Percentiles rank a stretch among this genome's conserved stretches.
These are phyloP conservation scores for Ellobius talpinus DNA, from an alignment of 2,113 vertebrate genomes.

Conservation along the genomic window DNA sequence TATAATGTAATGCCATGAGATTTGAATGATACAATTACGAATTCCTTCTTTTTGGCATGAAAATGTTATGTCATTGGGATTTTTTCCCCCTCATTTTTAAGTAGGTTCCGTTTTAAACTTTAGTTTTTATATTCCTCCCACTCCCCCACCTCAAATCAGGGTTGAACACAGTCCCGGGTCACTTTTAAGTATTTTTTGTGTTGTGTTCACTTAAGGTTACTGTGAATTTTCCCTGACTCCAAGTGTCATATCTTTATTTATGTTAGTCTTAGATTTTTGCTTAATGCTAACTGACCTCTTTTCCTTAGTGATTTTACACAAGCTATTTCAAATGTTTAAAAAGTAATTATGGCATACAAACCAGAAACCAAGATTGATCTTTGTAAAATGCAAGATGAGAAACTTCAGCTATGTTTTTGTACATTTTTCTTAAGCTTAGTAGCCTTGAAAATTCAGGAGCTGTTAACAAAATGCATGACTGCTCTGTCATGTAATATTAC, in stretches of 20 bases:
- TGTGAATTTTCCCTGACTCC: constrained; percentile 57
- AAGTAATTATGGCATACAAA: constrained; percentile 20
- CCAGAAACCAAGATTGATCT: background rate
- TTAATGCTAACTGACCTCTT: constrained; percentile 36
- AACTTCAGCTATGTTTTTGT: constrained; percentile 28
- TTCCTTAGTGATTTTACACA: constrained; percentile 40
- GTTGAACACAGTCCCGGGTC: constrained; percentile 27
- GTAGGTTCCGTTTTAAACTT: constrained; percentile 58
- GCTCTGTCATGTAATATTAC: background rate
- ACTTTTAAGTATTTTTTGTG: constrained; percentile 44
- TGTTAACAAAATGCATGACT: background rate
- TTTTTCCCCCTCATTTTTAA: constrained; percentile 61
- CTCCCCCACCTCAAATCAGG: background rate
- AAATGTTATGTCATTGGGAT: constrained; percentile 74
- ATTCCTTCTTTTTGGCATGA: constrained; percentile 66
- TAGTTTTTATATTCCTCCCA: background rate
- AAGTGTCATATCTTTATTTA: constrained; percentile 15
- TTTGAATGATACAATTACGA: constrained; percentile 43
- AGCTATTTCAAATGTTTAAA: constrained; percentile 44
- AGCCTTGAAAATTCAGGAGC: constrained; percentile 50
- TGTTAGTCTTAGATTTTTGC: constrained; percentile 66
- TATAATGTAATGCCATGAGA: constrained; percentile 63
- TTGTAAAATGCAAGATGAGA: constrained; percentile 37
- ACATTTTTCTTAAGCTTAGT: background rate
- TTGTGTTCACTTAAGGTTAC: constrained; percentile 61